A percentile compares a stretch with the other conserved stretches of the same genome.
Conservation (phyloP, 2,888 invertebrate species). For the Drosophila macrospina region DNA sequence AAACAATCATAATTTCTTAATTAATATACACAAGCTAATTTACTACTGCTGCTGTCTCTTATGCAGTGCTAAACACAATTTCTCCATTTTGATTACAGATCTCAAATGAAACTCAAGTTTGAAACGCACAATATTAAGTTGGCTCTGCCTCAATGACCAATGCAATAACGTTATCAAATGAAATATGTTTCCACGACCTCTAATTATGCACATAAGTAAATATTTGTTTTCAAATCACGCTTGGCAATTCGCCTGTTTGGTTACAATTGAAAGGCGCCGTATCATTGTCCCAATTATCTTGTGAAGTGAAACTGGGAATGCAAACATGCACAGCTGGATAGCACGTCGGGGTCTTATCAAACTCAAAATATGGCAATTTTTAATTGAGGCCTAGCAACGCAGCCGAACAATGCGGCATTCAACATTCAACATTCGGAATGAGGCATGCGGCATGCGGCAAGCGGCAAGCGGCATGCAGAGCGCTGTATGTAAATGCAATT, state of each 20-base stretch:
- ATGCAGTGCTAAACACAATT: too few species aligned
- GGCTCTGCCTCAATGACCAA: too few species aligned
- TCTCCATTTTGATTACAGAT: too few species aligned
- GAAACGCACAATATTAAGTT: too few species aligned
- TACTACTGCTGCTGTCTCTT: too few species aligned
- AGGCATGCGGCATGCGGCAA: conserved; percentile 3
- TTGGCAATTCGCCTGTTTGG: not conserved
- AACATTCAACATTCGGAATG: not conserved
- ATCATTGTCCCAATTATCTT: conserved; percentile 60
- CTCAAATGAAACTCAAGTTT: too few species aligned
- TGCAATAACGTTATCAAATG: too few species aligned
- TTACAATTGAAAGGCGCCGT: conserved; percentile 8
- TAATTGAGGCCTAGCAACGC: conserved; percentile 66
- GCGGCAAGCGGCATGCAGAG: conserved; percentile 16
- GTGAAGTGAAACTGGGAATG: conserved; percentile 49
- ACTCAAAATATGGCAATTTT: conserved; percentile 59
- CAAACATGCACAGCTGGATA: conserved; percentile 70
- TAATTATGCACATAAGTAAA: not conserved
- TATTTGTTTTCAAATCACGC: not conserved
- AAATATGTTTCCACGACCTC: not conserved
- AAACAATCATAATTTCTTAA: too few species aligned
- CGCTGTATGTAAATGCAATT: conserved; percentile 77
- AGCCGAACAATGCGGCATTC: conserved; percentile 48
- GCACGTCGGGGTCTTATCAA: conserved; percentile 51
- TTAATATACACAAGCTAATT: too few species aligned